Evolutionary conservation across 37 sponge, comb jelly and placozoan species (phyloP).

Genomic region (Oopsacas minuta): DNA sequence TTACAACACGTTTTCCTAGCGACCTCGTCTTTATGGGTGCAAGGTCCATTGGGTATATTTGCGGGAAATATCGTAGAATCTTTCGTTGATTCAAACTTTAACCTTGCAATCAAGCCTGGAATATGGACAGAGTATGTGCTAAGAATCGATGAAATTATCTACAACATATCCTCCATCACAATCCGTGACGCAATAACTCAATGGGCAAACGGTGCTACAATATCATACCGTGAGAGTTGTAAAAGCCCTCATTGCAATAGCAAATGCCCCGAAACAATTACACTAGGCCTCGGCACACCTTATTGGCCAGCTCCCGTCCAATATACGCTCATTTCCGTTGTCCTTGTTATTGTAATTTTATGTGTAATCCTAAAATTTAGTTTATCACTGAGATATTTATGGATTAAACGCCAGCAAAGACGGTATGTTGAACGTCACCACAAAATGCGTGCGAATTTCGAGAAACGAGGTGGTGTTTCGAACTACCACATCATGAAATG

Average conservation of each 20-base stretch:
- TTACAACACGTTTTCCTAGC: conserved; percentile 58
- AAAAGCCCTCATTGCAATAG: conserved; percentile 36
- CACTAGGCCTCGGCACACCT: conserved; percentile 2
- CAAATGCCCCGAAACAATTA: conserved; percentile 37
- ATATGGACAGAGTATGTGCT: not conserved
- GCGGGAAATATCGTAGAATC: not conserved
- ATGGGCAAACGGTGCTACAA: conserved; percentile 6
- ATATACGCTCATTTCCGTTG: not conserved
- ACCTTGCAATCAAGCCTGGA: not conserved
- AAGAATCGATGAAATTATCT: not conserved
- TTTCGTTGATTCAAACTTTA: not conserved
- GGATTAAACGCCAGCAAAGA: not conserved
- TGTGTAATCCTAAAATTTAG: not conserved
- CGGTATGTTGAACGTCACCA: conserved; percentile 1
- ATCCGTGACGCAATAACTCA: conserved; percentile 25
- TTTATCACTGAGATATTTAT: not conserved
- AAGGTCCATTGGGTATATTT: conserved; percentile 6
- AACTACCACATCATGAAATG: not conserved
- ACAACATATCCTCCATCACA: not conserved
- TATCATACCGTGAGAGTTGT: conserved; percentile 35
- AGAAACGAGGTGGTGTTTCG: not conserved
- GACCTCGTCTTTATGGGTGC: conserved; percentile 58
- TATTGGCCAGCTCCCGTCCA: not conserved
- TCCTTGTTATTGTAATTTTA: not conserved
- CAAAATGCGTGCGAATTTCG: not conserved